Percentiles rank a stretch among this genome's conserved stretches.
phyloP scores from a whole-genome alignment of 1,140 invertebrate species.

The Drosophila nebulosa region DNA sequence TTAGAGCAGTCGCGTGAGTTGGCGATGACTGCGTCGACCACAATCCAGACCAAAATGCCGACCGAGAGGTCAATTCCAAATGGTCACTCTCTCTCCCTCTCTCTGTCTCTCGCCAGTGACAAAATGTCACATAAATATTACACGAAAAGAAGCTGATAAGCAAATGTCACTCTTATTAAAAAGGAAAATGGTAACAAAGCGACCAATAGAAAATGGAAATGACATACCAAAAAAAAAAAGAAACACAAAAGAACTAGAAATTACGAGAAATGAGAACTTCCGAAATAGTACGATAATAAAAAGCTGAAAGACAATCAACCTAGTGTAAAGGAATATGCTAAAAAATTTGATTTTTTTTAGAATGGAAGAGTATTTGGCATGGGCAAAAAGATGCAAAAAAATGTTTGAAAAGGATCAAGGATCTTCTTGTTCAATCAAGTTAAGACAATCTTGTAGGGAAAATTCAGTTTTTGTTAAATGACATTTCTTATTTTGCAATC shows the following conservation, averaged over 20 bases:
- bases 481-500: no score
- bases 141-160: conserved; percentile 61
- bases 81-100: conserved; percentile 27
- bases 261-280: conserved; percentile 33
- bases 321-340: no score
- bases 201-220: conserved; percentile 46
- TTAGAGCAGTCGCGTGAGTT: conserved; percentile 38
- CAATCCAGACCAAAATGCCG: conserved; percentile 2
- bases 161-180: conserved; percentile 71
- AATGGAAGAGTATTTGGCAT: neutral
- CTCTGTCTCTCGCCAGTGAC: conserved; percentile 39
- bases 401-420: no score
- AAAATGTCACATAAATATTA: conserved; percentile 76
- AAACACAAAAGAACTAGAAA: conserved; percentile 34
- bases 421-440: no score
- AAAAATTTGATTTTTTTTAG: conserved; percentile 8
- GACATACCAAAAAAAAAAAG: conserved; percentile 27
- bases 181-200: conserved; percentile 57
- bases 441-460: no score
- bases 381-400: no score
- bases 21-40: neutral
- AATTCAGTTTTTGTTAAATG: no score
- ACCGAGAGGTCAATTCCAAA: conserved; percentile 56
- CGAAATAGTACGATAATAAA: neutral
- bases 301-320: conserved; percentile 9